Evolutionary conservation across 2,888 invertebrate species (phyloP), one percentile per base, ranked within the genome.

Genomic region (Ganaspis brasiliensis): DNA sequence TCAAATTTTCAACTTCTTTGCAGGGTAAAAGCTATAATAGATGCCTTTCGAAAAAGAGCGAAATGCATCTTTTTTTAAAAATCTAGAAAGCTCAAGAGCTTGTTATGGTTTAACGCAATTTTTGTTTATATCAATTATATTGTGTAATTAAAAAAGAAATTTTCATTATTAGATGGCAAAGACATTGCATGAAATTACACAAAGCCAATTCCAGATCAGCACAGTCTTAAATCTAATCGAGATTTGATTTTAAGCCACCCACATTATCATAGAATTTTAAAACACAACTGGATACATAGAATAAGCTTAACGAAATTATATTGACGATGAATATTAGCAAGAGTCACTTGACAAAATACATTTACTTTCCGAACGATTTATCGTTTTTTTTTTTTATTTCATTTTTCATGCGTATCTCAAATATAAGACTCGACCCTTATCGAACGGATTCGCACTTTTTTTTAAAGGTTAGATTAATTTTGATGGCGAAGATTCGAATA

Each of bases 181-280:
- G n/a, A 45, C 24, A 26, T 45, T n/a, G 37, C 67, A 21, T 12
- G 45, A 45, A 45, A 45, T 45, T 26, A 24, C 63, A 40, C 24
- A 67, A 24, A 67, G 31, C 45, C 45, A 49, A 49, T 67, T 67
- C 67, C 45, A 67, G 67, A 67, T 49, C 45, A 45, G 45, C 40
- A 67, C n/a, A 24, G 24, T 45, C 40, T 63, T 9, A 40, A 63
- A 40, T 63, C n/a, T 1, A 67, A 45, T 67, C n/a, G 21, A 24
- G 40, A 45, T 24, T 26, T 67, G 3, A n/a, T 67, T 24, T 45
- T 67, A 67, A 24, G 45, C 26, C 67, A 49, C 26, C n/a, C 67
- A 45, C n/a, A 67, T n/a, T 49, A 67, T 24, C 45, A 49, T 67
- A 67, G 67, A 67, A 67, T 67, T 67, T 49, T n/a, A 67, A 67